Percentiles rank a stretch among this genome's conserved stretches.
Conservation (phyloP, 2,888 invertebrate genomes). For the Idaea aversata region DNA sequence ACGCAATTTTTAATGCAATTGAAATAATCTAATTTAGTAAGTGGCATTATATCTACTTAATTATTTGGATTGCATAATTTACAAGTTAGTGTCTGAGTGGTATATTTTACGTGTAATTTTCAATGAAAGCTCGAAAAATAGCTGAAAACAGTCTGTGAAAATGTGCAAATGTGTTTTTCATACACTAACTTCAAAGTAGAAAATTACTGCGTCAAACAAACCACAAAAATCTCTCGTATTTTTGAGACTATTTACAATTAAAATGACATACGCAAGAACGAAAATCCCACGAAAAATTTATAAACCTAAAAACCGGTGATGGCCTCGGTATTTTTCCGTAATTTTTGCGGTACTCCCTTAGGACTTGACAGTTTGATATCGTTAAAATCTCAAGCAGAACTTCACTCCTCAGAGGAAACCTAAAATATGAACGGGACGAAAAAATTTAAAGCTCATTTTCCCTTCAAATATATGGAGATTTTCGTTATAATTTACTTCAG, state of each 20-base stretch:
- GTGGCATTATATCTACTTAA: no score
- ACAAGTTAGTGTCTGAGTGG: no score
- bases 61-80: no score
- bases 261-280: not conserved
- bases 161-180: not conserved
- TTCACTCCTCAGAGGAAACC: constrained; percentile 35
- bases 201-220: not conserved
- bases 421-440: constrained; percentile 17
- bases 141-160: no score
- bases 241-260: not conserved
- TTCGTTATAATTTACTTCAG: not conserved
- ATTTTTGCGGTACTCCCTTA: constrained; percentile 44
- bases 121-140: no score
- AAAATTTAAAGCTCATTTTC: constrained; percentile 19
- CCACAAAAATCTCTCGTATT: not conserved
- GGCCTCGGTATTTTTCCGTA: constrained; percentile 38
- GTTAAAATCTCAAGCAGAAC: constrained; percentile 45
- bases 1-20: no score
- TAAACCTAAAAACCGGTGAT: constrained; percentile 22
- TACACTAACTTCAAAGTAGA: not conserved
- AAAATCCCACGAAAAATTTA: not conserved
- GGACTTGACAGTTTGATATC: constrained; percentile 48
- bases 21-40: no score
- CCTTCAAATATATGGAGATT: constrained; percentile 2
- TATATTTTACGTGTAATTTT: no score